Evolutionary conservation across 2,888 invertebrate genomes (phyloP), one percentile per base, ranked within the genome.

Genomic region (Gisinianus flammeolus): DNA sequence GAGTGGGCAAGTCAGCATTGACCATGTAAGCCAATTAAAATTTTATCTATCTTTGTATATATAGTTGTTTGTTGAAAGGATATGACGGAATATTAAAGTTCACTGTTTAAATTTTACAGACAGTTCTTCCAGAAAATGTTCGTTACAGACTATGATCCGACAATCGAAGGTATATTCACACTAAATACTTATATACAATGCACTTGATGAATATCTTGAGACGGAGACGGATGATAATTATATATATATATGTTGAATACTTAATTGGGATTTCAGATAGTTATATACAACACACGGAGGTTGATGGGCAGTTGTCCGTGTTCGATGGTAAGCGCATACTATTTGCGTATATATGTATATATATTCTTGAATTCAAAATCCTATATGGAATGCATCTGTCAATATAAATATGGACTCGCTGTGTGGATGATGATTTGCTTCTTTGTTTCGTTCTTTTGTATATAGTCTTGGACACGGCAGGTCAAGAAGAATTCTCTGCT

Each of bases 101-200:
- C 35, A 35, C 35, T 8, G 12, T 35, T 35, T 12, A 35, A n/a
- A n/a, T n/a, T n/a, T n/a, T n/a, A n/a, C n/a, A n/a, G n/a, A n/a
- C 95, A 96, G 88, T 95, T 95, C 88, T 96, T 97, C 88, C 96
- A 97, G 88, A 95, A 95, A 87, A 90, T 96, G 86, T 97, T 97
- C 87, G 94, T 96, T 81, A 94, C 95, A 0, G 96, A 96, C 87
- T 97, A 97, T 86, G 97, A 97, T 88, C 97, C 97, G 8, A 97
- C 97, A 24, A 97, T 97, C 81, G 96, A 97, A 88, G 44, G 6
- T 10, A 44, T 6, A 44, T 44, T 44, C 8, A 6, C 6, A 44
- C 6, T 44, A 10, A 44, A 44, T 10, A 16, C 6, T 44, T 6
- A 44, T 6, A 44, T 44, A 44, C 16, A 44, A 44, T 44, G 44